Evolutionary conservation across 1,140 invertebrate species (phyloP), one percentile per base, ranked within the genome.

Genomic region (Dendrolimus kikuchii): DNA sequence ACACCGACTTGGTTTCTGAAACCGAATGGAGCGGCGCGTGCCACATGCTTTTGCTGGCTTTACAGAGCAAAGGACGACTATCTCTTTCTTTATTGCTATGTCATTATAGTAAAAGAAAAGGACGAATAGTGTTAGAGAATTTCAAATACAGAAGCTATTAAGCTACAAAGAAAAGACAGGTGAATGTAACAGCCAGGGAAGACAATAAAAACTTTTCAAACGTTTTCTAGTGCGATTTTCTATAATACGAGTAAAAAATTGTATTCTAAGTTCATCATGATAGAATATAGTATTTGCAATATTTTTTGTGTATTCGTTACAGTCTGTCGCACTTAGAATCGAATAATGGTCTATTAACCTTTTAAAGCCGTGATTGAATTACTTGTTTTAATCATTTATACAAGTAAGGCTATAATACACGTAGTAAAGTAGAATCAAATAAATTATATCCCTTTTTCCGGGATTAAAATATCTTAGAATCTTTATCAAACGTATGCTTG

Each of bases 21-120:
- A 80, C 77, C 70, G 81, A 86, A 82, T 86, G 81, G 60, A 71
- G 60, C 65, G 69, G 73, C 81, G 79, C 83, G 79, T 81, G 83
- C 81, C 79, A 81, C 77, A 82, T 82, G 76, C 70, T 71, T 23
- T 51, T 41, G 63, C 64, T 61, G 65, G 56, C 63, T 62, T 65
- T 61, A 49, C 62, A 42, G 49, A 55, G 48, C 60, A 47, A 74
- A 66, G 66, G 57, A 62, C 51, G 42, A 59, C 59, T 68, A 59
- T 84, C 82, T 71, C 82, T 83, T 75, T 84, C 75, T 69, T 72
- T 51, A 42, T 5, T 37, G 43, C 41, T 40, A 49, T 54, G 50
- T 65, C 47, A 54, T 65, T 42, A 56, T 39, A 63, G 53, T 46
- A 71, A 8, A 51, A 44, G 74, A 84, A 66, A 84, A 73, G 68